phyloP scores from a whole-genome alignment of 2,113 vertebrate genomes.

The Nerophis lumbriciformis region DNA sequence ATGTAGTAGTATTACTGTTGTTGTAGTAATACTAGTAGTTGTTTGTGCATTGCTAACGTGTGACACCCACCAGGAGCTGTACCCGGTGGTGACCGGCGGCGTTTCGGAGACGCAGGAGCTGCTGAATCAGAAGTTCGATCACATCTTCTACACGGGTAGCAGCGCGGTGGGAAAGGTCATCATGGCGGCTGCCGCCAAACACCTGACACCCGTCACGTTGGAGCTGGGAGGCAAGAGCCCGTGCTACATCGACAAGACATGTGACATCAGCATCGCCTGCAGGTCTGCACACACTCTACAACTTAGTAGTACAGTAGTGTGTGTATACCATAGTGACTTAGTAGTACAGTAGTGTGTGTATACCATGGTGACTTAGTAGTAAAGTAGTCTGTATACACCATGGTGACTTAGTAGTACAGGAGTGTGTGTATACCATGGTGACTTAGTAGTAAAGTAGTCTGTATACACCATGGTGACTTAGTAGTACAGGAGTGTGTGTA shows the following conservation, averaged over 20 bases:
- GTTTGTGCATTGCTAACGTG: not conserved
- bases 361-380: too few species aligned
- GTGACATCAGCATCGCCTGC: constrained; percentile 80
- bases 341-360: too few species aligned
- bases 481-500: too few species aligned
- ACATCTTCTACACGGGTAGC: constrained; percentile 90
- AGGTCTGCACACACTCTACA: constrained; percentile 61
- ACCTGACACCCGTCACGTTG: constrained; percentile 87
- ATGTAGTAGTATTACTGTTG: too few species aligned
- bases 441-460: too few species aligned
- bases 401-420: too few species aligned
- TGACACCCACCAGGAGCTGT: constrained; percentile 72
- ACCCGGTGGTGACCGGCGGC: constrained; percentile 81
- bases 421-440: too few species aligned
- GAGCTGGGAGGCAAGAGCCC: constrained; percentile 93
- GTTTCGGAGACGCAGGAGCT: constrained; percentile 82
- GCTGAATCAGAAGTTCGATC: constrained; percentile 81
- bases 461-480: too few species aligned
- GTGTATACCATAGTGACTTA: too few species aligned
- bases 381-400: too few species aligned
- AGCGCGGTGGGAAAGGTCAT: constrained; percentile 76
- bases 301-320: too few species aligned
- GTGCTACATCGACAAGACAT: constrained; percentile 88
- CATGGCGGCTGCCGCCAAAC: constrained; percentile 83
- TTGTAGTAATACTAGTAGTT: not conserved